A percentile compares a stretch with the other conserved stretches of the same genome.
These are phyloP conservation scores for Trypoxylus dichotomus DNA, from an alignment of 1,140 invertebrate genomes.

Conservation along the genomic window DNA sequence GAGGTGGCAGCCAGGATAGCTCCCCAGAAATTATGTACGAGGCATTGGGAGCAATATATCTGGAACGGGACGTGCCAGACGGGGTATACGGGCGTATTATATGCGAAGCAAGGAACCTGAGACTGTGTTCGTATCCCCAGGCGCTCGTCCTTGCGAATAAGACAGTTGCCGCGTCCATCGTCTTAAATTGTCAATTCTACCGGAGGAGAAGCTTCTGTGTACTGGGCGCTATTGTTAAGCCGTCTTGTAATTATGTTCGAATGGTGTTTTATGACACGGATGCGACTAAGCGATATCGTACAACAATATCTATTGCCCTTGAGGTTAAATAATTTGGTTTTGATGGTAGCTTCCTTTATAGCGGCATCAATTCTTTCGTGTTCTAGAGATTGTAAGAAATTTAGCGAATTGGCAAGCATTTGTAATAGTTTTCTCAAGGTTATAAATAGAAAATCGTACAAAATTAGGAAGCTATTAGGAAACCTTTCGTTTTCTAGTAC, in stretches of 20 bases:
- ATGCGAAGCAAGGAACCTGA: slow-evolving; percentile 51
- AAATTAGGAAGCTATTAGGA: too few species aligned
- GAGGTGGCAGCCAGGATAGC: slow-evolving; percentile 37
- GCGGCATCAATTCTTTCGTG: too few species aligned
- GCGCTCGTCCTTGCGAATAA: slow-evolving; percentile 46
- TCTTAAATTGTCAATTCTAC: slow-evolving; percentile 48
- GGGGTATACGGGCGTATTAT: slow-evolving; percentile 52
- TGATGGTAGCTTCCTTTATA: too few species aligned
- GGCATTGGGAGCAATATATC: slow-evolving; percentile 54
- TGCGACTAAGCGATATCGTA: too few species aligned
- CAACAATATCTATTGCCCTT: too few species aligned
- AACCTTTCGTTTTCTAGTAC: too few species aligned
- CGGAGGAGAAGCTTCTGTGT: slow-evolving; percentile 13
- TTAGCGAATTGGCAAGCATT: too few species aligned
- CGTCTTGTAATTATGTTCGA: slow-evolving; percentile 26
- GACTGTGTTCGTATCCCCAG: slow-evolving; percentile 45
- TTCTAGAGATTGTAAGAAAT: too few species aligned
- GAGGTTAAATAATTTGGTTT: too few species aligned
- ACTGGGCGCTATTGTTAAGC: slow-evolving; percentile 1
- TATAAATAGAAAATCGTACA: too few species aligned
- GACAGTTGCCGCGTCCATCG: slow-evolving; percentile 49
- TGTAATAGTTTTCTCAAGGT: too few species aligned
- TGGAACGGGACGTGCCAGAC: slow-evolving; percentile 52
- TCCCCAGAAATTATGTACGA: slow-evolving; percentile 54
- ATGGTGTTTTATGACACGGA: neutral